Base-by-base conservation (phyloP, 2,888 invertebrate genomes). In the Esperia sulphurella region DNA sequence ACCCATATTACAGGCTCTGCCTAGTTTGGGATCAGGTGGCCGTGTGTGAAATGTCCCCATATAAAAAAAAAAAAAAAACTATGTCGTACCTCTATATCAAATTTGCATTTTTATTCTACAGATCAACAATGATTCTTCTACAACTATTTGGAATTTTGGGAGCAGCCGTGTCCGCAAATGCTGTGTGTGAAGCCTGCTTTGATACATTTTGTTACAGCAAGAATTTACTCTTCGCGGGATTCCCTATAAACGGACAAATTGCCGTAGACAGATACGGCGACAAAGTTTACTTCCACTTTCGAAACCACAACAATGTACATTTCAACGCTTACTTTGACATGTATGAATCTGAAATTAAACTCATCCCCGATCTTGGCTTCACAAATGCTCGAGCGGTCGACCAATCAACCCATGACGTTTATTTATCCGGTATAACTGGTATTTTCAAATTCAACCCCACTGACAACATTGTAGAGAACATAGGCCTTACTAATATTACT, bases 381-480 rank as follows among this genome's bases (percentile, higher is more conserved):
- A 79, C 83, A 0, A 82, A 82, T 49, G 83, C 78, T 0, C 68
- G 75, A 43, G 61, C 83, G 0, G 75, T 84, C 5, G 75, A 84
- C 49, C 77, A 75, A 45, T 40, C 54, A 0, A 79, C 65, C 3
- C 65, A 72, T 46, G 71, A 79, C 31, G 61, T 79, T 0, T 84
- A 77, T 33, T 66, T 81, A 33, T 79, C 83, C 0, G 79, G 78
- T 0, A 65, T 70, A 0, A 66, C 53, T 46, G 85, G 84, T 0
- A 59, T 84, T 7, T 79, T 70, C 40, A 74, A 71, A 55, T 76
- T 79, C 47, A 73, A 64, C 14, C 67, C 72, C 28, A 51, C 14
- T 0, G 59, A 63, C 0, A 79, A 78, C 3, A 2, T 21, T 21
- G 21, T 21, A 5, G 21, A 21, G 5, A 21, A 21, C 21, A 21